Base-by-base conservation (phyloP, 2,797 vertebrate species). In the Scolopax bukidnonensis region DNA sequence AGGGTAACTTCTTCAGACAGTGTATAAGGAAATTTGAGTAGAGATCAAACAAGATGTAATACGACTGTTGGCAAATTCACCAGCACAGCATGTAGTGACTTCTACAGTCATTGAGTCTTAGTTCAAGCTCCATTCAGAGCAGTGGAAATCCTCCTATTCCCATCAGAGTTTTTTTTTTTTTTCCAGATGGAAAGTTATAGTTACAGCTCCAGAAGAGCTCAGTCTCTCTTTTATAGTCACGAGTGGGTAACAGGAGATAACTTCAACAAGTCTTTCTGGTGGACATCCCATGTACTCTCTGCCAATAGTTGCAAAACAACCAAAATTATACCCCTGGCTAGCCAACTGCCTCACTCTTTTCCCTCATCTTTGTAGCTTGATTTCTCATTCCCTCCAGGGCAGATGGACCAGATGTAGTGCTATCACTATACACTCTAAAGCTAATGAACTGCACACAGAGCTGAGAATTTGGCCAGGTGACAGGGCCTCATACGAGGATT, bases 11-110 rank as follows among this genome's bases (percentile, higher is more conserved):
- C 89, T 93, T 93, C 85, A 94, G 77, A 51, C n/a, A 68, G 21
- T 4, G 7, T 32, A 25, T 25, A 79, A 78, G 73, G 56, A 93
- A 91, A 90, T 76, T 60, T 88, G 80, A 86, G 69, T 13, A 73
- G 63, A 93, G 70, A 93, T 93, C 87, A 96, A 95, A 94, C 54
- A 83, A 79, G 28, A 54, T 25, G 54, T 45, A 91, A 75, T 43
- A 45, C 0, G 1, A 90, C 33, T 51, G 61, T 50, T 91, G 76
- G 87, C 50, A 15, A 92, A 89, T 86, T 80, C 71, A 87, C 10
- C 10, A 61, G 68, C 76, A 43, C 83, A 92, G 79, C 70, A 36
- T 87, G 79, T 24, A 79, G 36, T 54, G 73, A 86, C 75, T 96
- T n/a, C 50, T 87, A 47, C 45, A 87, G 83, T 78, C 85, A 86